A percentile compares a stretch with the other conserved stretches of the same genome.
These are phyloP conservation scores for Podarcis raffonei DNA, from an alignment of 2,113 vertebrate species.

Conservation along the genomic window DNA sequence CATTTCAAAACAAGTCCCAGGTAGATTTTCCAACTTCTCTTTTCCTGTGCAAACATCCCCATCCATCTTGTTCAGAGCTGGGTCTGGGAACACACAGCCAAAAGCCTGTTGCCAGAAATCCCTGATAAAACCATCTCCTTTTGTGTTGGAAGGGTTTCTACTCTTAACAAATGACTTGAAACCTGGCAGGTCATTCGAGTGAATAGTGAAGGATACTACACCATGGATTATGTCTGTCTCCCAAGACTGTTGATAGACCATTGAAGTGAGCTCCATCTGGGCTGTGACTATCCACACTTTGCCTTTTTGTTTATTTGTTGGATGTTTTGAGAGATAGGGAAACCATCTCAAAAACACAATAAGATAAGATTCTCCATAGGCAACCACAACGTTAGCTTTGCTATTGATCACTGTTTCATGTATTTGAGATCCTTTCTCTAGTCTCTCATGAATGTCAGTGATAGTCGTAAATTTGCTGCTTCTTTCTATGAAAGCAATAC, in stretches of 20 bases:
- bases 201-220: background rate
- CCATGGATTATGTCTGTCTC: background rate
- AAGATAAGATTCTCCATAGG: background rate
- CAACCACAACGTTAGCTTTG: background rate
- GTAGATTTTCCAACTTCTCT: background rate
- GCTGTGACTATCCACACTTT: slow-evolving; percentile 4
- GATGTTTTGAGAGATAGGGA: background rate
- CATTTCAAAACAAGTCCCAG: background rate
- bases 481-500: background rate
- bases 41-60: background rate
- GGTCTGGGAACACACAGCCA: background rate
- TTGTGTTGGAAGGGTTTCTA: background rate
- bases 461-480: background rate
- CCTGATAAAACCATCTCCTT: background rate
- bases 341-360: background rate
- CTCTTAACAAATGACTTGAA: background rate
- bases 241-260: background rate
- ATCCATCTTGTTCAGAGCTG: background rate
- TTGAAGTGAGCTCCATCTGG: background rate
- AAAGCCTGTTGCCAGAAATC: background rate
- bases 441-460: background rate
- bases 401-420: background rate
- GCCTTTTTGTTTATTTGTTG: background rate
- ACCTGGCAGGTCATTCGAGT: background rate
- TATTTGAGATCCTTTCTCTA: background rate